These are phyloP conservation scores for Phallusia fumigata DNA, from an alignment of 23 tunicate genomes.

Conservation along the genomic window DNA sequence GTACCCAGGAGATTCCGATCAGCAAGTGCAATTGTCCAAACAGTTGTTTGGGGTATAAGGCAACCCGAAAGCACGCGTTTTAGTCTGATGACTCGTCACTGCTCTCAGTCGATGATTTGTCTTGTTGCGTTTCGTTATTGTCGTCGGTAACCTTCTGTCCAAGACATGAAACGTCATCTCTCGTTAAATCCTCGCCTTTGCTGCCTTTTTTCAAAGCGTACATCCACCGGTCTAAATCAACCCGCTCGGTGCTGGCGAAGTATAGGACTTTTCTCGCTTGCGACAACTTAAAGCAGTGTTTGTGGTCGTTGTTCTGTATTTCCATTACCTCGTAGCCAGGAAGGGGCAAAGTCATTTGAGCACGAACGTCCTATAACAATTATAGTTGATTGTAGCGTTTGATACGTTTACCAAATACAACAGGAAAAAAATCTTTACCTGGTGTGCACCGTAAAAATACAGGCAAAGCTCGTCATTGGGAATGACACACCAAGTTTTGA, in stretches of 20 bases:
- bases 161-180: slow-evolving; percentile 51
- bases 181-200: slow-evolving; percentile 54
- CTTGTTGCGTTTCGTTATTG: background rate
- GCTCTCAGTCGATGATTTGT: background rate
- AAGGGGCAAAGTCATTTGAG: slow-evolving; percentile 82
- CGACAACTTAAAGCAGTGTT: slow-evolving; percentile 51
- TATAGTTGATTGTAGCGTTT: background rate
- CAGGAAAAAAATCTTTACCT: slow-evolving; percentile 30
- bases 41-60: no score
- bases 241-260: slow-evolving; percentile 49
- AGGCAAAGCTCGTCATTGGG: slow-evolving; percentile 81
- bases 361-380: slow-evolving; percentile 71
- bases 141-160: slow-evolving; percentile 9
- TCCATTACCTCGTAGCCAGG: slow-evolving; percentile 67
- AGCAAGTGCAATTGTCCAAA: no score
- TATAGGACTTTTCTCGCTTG: slow-evolving; percentile 66
- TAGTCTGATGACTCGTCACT: background rate
- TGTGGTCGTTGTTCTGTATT: slow-evolving; percentile 53
- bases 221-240: slow-evolving; percentile 59
- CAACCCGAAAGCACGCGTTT: background rate
- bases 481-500: slow-evolving; percentile 87
- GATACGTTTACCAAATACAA: background rate
- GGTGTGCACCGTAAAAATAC: slow-evolving; percentile 92
- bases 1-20: no score
- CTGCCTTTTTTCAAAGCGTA: slow-evolving; percentile 68